A percentile compares a stretch with the other conserved stretches of the same genome.
Evolutionary conservation across 1,140 invertebrate species (phyloP).

Genomic region (Brachionus plicatilis): DNA sequence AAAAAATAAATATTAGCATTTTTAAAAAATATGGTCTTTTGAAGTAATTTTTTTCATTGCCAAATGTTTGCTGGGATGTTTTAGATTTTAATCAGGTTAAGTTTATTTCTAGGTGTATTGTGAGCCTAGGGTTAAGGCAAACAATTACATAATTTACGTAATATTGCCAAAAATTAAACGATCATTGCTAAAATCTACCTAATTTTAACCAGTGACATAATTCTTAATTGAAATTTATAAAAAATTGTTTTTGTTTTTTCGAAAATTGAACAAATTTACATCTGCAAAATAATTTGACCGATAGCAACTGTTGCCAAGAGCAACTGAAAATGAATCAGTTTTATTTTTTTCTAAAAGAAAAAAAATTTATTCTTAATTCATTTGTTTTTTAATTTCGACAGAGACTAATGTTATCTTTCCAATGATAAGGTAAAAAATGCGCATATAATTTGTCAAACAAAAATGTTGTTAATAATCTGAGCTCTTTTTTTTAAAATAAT

Average conservation of each 20-base stretch:
- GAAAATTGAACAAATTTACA: neutral
- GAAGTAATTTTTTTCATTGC: too few species aligned
- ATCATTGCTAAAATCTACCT: neutral
- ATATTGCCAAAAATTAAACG: neutral
- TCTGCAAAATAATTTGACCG: conserved; percentile 2
- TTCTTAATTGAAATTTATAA: neutral
- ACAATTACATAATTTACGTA: neutral
- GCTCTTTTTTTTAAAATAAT: neutral
- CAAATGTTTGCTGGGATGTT: neutral
- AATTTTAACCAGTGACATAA: neutral
- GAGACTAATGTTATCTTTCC: neutral
- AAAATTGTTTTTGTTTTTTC: neutral
- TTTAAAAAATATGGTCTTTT: too few species aligned
- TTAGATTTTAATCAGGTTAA: neutral
- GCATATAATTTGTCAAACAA: neutral
- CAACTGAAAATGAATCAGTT: neutral
- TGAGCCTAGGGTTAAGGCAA: neutral
- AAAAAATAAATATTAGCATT: too few species aligned
- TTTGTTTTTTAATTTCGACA: neutral
- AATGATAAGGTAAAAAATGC: conserved; percentile 15
- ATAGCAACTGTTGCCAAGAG: conserved; percentile 27
- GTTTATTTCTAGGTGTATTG: neutral
- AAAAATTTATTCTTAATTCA: neutral
- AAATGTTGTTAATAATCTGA: neutral
- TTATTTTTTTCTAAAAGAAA: neutral